phyloP scores from a whole-genome alignment of 2,888 invertebrate genomes.

The Drosophila infuscata region DNA sequence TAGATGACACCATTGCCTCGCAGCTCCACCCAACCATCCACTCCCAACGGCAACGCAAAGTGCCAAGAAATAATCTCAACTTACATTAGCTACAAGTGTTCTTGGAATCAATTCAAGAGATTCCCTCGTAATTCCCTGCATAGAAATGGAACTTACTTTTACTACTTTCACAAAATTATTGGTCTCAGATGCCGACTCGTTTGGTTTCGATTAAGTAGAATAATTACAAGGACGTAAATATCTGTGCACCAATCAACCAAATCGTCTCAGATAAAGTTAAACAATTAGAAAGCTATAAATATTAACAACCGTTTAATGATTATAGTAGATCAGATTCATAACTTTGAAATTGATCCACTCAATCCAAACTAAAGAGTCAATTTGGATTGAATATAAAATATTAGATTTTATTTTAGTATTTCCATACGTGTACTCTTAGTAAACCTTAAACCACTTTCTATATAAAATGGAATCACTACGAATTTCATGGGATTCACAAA shows the following conservation, averaged over 20 bases:
- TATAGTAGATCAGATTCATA: background rate
- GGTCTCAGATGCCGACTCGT: background rate
- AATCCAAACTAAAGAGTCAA: background rate
- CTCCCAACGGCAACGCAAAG: conserved; percentile 4
- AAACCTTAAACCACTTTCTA: background rate
- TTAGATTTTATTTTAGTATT: background rate
- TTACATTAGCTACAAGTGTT: conserved; percentile 32
- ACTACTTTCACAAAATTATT: background rate
- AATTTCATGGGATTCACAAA: background rate
- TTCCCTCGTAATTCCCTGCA: background rate
- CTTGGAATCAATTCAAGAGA: background rate
- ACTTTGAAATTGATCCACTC: background rate
- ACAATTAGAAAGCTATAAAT: background rate
- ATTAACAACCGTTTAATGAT: background rate
- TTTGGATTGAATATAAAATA: background rate
- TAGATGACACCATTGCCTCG: conserved; percentile 33
- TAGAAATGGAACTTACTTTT: background rate
- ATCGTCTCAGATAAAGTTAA: background rate
- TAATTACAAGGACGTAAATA: background rate
- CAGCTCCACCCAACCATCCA: background rate
- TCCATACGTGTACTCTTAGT: no score
- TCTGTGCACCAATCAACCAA: background rate
- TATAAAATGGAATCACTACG: background rate
- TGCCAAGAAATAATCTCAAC: conserved; percentile 20
- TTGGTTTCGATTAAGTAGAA: background rate